These are phyloP conservation scores for Microvelia longipes DNA, from an alignment of 1,140 invertebrate genomes.

Conservation along the genomic window DNA sequence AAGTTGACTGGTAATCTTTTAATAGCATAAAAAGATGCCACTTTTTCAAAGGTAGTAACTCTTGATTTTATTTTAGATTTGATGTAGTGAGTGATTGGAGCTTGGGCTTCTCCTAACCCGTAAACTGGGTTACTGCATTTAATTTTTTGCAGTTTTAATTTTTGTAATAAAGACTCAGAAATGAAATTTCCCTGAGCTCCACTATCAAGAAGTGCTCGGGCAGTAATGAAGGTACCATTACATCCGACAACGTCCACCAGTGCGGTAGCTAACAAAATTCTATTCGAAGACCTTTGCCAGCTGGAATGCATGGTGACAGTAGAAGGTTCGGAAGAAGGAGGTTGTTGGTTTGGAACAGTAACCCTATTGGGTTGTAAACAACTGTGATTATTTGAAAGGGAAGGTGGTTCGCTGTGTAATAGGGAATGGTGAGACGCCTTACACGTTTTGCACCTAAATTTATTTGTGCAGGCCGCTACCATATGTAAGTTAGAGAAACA, in stretches of 20 bases:
- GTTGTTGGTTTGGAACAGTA: too few species aligned
- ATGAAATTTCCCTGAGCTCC: neutral
- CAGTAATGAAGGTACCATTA: neutral
- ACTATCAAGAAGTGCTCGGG: neutral
- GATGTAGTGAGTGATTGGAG: neutral
- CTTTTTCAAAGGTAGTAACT: neutral
- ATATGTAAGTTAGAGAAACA: neutral
- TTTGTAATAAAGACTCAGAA: neutral
- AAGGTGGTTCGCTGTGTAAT: neutral
- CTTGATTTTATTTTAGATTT: neutral
- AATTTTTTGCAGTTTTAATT: neutral
- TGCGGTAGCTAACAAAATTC: neutral
- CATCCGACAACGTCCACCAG: neutral
- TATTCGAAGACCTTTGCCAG: neutral
- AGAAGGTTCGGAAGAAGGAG: neutral
- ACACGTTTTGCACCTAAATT: neutral
- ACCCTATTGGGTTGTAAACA: too few species aligned
- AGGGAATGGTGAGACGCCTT: neutral
- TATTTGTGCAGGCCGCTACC: neutral
- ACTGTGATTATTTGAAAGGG: too few species aligned
- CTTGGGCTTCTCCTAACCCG: neutral
- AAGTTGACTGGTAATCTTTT: neutral
- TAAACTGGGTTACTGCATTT: neutral
- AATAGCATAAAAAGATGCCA: neutral
- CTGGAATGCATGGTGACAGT: neutral